Evolutionary conservation across 37 sponge, comb jelly and placozoan genomes (phyloP), one percentile per base, ranked within the genome.

Genomic region (Ianthella basta): DNA sequence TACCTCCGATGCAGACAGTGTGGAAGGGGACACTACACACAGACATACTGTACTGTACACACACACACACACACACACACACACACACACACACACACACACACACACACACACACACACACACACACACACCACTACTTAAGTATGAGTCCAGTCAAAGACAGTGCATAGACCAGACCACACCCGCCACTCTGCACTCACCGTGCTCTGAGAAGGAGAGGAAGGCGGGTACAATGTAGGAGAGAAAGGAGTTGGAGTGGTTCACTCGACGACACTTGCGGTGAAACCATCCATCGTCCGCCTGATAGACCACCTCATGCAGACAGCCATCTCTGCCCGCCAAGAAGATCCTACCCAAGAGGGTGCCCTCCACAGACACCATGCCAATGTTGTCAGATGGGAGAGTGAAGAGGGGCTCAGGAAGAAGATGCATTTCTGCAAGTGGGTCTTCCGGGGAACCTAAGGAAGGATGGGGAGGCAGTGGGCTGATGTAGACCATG

Each of bases 361-460:
- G 86, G 4, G 94, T 91, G 59, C 86, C 90, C 0, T 21, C 56
- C 3, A 96, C 72, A 20, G 59, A 40, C 55, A 89, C 25, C 89
- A 96, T 90, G 41, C 85, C 86, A 21, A 96, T 88, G 34, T 90
- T 92, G 68, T 99, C 97, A 18, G 96, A 88, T 29, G 94, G 90
- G 6, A 99, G 83, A 82, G 88, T 57, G 85, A 97, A 99, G 23
- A 99, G 85, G 15, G 99, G 97, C 55, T 95, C 91, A 0, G 97
- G 99, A 44, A 92, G 99, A 3, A 99, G 92, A 69, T 97, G 97
- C 94, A 99, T 92, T 86, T 97, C 96, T 33, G 69, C 86, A 75
- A 83, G 66, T 5, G 83, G 86, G 81, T 91, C 92, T 34, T 75
- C 78, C 0, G 5, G 44, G 14, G 81, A 44, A 16, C 56, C 87